Percentiles rank a stretch among this genome's conserved stretches.
phyloP scores from a whole-genome alignment of 2,888 invertebrate species.

The Sisyra terminalis region DNA sequence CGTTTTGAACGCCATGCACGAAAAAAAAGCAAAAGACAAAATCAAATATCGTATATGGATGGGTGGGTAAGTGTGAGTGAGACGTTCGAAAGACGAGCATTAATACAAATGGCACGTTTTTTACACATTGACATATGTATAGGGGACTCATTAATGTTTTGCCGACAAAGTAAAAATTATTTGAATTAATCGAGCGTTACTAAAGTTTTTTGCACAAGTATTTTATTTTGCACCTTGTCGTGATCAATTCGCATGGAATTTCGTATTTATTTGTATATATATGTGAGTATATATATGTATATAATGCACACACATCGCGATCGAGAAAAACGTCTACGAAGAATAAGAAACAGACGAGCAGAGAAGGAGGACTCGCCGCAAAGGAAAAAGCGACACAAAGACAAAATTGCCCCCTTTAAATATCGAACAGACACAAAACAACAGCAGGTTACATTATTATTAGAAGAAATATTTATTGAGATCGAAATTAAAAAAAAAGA shows the following conservation, averaged over 20 bases:
- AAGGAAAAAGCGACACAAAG: neutral
- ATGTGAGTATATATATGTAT: neutral
- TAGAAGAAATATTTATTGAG: no score
- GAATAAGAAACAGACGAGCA: neutral
- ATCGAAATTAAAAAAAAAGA: no score
- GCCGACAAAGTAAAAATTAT: constrained; percentile 8
- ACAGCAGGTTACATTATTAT: no score
- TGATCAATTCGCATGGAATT: constrained; percentile 1
- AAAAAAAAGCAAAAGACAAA: no score
- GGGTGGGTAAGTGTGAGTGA: no score
- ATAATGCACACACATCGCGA: neutral
- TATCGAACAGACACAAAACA: no score
- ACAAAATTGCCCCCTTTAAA: no score
- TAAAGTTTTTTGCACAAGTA: constrained; percentile 3
- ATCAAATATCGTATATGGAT: no score
- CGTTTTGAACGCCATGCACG: no score
- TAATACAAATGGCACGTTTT: constrained; percentile 1
- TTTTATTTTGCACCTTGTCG: constrained; percentile 8
- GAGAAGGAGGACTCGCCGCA: neutral
- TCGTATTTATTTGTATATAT: neutral
- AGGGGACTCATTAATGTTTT: constrained; percentile 6
- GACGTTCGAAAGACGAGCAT: no score
- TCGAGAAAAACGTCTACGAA: neutral
- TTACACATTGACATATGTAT: constrained; percentile 6
- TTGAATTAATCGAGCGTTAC: constrained; percentile 8